A percentile compares a stretch with the other conserved stretches of the same genome.
phyloP scores from a whole-genome alignment of 2,888 invertebrate species.

The Empis livida region DNA sequence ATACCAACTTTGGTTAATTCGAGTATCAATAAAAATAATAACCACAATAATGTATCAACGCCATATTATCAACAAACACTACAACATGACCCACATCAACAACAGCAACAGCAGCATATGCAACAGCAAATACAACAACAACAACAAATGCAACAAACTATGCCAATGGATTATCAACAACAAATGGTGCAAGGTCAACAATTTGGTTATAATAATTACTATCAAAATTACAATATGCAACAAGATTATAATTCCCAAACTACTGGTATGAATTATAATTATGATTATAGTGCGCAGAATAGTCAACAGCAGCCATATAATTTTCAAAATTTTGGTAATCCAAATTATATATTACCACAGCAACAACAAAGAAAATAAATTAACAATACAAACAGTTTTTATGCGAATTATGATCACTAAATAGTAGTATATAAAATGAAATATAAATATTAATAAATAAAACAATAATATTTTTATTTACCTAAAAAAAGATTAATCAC shows the following conservation, averaged over 20 bases:
- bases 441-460: too few species aligned
- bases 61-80: constrained; percentile 3
- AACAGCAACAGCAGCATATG: neutral
- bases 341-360: too few species aligned
- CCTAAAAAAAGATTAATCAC: too few species aligned
- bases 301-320: neutral
- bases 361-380: too few species aligned
- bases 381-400: too few species aligned
- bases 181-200: neutral
- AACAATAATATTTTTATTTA: too few species aligned
- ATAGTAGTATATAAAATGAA: too few species aligned
- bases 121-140: constrained; percentile 16
- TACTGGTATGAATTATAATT: too few species aligned
- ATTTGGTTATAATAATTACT: neutral
- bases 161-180: too few species aligned
- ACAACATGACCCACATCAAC: constrained; percentile 5
- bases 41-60: constrained; percentile 2
- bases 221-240: neutral
- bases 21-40: constrained; percentile 9
- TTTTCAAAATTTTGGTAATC: neutral
- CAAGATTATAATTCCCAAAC: neutral
- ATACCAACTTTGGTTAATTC: neutral
- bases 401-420: too few species aligned
- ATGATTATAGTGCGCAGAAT: neutral
- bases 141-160: constrained; percentile 12